Evolutionary conservation across 2,888 invertebrate species (phyloP).

Genomic region (Zele albiditarsus): DNA sequence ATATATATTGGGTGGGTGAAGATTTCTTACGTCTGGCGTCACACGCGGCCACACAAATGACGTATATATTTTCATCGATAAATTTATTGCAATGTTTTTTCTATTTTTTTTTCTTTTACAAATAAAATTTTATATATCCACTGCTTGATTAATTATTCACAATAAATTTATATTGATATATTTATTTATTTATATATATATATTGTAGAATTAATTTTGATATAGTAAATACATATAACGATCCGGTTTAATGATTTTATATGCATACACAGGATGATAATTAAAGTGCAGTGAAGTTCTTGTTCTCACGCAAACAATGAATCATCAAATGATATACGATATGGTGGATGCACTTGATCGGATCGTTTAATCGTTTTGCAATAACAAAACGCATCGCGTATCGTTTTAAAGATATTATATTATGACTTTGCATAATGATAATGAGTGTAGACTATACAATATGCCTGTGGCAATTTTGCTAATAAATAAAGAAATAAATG

Average conservation of each 20-base stretch:
- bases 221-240: too few relatives aligned
- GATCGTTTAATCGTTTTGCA: constrained; percentile 12
- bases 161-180: too few relatives aligned
- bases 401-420: constrained; percentile 22
- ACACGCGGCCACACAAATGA: not conserved
- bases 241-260: too few relatives aligned
- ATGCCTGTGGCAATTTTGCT: not conserved
- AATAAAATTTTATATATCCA: too few relatives aligned
- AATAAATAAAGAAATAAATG: not conserved
- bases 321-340: constrained; percentile 39
- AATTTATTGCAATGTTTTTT: not conserved
- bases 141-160: too few relatives aligned
- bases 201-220: too few relatives aligned
- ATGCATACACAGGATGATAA: constrained; percentile 10
- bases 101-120: too few relatives aligned
- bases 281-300: constrained; percentile 15
- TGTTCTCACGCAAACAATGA: constrained; percentile 51
- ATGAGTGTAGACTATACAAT: constrained; percentile 11
- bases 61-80: not conserved
- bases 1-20: constrained; percentile 9
- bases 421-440: constrained; percentile 37
- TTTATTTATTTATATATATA: too few relatives aligned
- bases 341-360: constrained; percentile 3
- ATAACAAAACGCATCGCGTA: not conserved
- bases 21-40: constrained; percentile 15